Evolutionary conservation across 2,888 invertebrate species (phyloP).

Genomic region (Zaprionus lineosus): DNA sequence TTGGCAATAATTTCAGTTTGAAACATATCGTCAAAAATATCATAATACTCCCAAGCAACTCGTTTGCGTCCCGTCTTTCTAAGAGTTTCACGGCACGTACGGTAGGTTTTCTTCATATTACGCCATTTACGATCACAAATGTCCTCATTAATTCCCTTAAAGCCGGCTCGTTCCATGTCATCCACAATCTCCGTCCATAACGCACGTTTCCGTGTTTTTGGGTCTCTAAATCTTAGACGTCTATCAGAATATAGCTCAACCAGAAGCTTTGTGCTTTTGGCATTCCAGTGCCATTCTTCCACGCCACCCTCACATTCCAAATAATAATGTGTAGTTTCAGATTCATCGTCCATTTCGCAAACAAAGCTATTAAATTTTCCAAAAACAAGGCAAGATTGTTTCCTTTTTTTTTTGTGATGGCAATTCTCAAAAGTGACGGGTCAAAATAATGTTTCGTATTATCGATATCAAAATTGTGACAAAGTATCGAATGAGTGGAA

Average conservation of each 20-base stretch:
- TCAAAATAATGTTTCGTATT: not conserved
- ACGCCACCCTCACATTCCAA: slow-evolving; percentile 29
- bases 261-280: slow-evolving; percentile 46
- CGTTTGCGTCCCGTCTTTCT: slow-evolving; percentile 46
- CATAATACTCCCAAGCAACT: slow-evolving; percentile 52
- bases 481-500: too few species aligned
- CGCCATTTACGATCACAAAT: slow-evolving; percentile 61
- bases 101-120: slow-evolving; percentile 60
- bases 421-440: too few species aligned
- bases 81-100: slow-evolving; percentile 50
- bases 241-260: slow-evolving; percentile 50
- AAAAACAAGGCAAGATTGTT: too few species aligned
- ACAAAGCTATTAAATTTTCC: too few species aligned
- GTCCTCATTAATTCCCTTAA: slow-evolving; percentile 49
- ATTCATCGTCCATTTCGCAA: slow-evolving; percentile 43
- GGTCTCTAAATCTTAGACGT: slow-evolving; percentile 45
- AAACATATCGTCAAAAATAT: slow-evolving; percentile 49
- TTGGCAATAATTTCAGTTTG: slow-evolving; percentile 25
- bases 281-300: slow-evolving; percentile 59
- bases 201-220: slow-evolving; percentile 43
- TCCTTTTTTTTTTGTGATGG: too few species aligned
- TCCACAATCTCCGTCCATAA: slow-evolving; percentile 56
- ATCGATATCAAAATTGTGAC: slow-evolving; percentile 2
- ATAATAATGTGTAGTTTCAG: slow-evolving; percentile 55
- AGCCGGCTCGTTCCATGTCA: slow-evolving; percentile 48